Evolutionary conservation across 1,140 invertebrate genomes (phyloP).

Genomic region (Pseudomyrmex sp.): DNA sequence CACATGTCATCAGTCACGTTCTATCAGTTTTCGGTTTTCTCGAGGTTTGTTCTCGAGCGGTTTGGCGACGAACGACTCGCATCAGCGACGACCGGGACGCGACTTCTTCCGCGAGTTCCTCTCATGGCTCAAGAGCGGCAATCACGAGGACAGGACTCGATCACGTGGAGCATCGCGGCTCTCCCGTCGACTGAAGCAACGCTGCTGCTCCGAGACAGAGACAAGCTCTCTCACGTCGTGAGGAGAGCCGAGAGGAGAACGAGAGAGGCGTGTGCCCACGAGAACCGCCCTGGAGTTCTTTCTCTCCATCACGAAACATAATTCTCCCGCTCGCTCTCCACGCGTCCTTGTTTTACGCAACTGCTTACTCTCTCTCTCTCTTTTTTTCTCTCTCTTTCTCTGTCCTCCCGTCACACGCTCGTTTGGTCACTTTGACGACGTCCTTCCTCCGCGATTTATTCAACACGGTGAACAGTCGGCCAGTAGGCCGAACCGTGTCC

Average conservation of each 20-base stretch:
- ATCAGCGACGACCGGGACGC: conserved; percentile 36
- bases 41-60: neutral
- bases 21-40: neutral
- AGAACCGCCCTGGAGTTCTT: conserved; percentile 64
- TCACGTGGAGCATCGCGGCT: conserved; percentile 64
- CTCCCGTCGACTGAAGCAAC: conserved; percentile 65
- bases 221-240: conserved; percentile 40
- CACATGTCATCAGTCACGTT: neutral
- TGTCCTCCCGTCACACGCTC: neutral
- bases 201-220: conserved; percentile 55
- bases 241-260: conserved; percentile 68
- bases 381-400: conserved; percentile 33
- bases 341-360: conserved; percentile 23
- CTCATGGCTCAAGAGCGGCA: conserved; percentile 14
- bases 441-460: conserved; percentile 47
- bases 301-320: conserved; percentile 62
- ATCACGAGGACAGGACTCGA: conserved; percentile 45
- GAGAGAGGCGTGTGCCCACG: conserved; percentile 83
- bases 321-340: conserved; percentile 44
- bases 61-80: neutral
- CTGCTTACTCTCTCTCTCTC: neutral
- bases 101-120: conserved; percentile 22
- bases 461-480: conserved; percentile 44
- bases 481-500: conserved; percentile 52
- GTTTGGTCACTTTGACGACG: conserved; percentile 29